Base-by-base conservation (phyloP, 2,797 vertebrate species). In the Zalophus californianus region DNA sequence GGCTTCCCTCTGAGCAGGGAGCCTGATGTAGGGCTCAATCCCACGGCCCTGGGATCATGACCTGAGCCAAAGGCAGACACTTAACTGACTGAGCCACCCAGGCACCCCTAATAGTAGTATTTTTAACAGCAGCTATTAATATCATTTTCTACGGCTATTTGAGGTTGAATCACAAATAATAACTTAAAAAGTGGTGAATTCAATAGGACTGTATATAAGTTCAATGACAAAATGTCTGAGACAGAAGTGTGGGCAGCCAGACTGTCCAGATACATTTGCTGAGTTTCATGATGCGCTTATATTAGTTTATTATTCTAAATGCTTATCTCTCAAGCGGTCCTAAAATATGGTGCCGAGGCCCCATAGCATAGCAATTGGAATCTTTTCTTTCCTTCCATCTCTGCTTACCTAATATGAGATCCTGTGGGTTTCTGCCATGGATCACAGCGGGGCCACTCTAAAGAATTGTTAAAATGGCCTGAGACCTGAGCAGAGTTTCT, bases 71-170 rank as follows among this genome's bases (percentile, higher is more conserved):
- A 44, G 44, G 44, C 44, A 44, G 44, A 44, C 44, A 44, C 7
- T 44, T 44, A 44, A 44, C 44, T 8, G 44, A 44, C 44, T 44
- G 44, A 44, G 44, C 44, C 44, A 44, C 44, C 44, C 7, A 44
- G 44, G 44, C 44, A 44, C 44, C 44, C 7, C 7, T 44, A 44
- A 44, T 44, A 44, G 44, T 44, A 44, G 44, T 44, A 60, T 78
- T 94, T 94, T 75, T 62, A 88, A 86, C 16, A 80, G 23, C 27
- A 92, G 64, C 86, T 77, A 58, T 88, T 88, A 70, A 79, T 75
- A 32, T 60, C 1, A n/a, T 93, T 79, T 87, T 86, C 75, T 80
- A 48, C 0, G 35, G 58, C 58, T 89, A 77, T 38, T 85, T 5
- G 18, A 77, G 23, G 15, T 35, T 85, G 78, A 89, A 48, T 82